Base-by-base conservation (phyloP, 2,888 invertebrate genomes). In the Cheiracanthium punctorium region DNA sequence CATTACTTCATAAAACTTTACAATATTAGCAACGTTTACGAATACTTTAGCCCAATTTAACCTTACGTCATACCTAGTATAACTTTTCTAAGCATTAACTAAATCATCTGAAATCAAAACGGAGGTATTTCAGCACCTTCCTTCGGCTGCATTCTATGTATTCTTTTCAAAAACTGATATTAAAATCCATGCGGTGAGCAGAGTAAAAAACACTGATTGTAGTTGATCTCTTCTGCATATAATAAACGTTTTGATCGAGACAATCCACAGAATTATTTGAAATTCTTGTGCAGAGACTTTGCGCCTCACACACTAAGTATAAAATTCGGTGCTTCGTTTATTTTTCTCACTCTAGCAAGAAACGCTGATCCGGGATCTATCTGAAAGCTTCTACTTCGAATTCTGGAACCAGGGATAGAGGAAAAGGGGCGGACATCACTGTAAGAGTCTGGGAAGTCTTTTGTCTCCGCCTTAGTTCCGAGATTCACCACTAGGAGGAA, bases 291-390 rank as follows among this genome's bases (percentile, higher is more conserved):
- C n/a, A 7, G 37, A 37, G 37, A 10, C 24, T 24, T 58, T 10
- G 1, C 24, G 24, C 58, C 58, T 58, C 58, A 58, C 1, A 58
- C 4, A 5, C 5, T 24, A 17, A 58, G 58, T 7, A 69, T 20
- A 8, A 14, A 29, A 20, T 33, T 32, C 12, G 72, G 67, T 1
- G 82, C 33, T 24, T 48, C 67, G 10, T 72, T 32, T 33, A 52
- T 14, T 20, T 72, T 33, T 1, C 72, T 72, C 30, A 84, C 73
- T 30, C 73, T 71, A 1, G 84, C 74, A 12, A 84, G 29, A 29
- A 84, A 84, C 14, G 84, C 84, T 14, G 84, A 72, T 33, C 84
- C 84, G 4, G 84, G 84, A n/a, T 52, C 73, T 0, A 84, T 37
- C 2, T 73, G 67, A 29, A 84, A 84, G n/a, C 79, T 52, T n/a